Percentiles rank a stretch among this genome's conserved stretches.
phyloP scores from a whole-genome alignment of 2,113 vertebrate genomes.

The Bubalus kerabau region DNA sequence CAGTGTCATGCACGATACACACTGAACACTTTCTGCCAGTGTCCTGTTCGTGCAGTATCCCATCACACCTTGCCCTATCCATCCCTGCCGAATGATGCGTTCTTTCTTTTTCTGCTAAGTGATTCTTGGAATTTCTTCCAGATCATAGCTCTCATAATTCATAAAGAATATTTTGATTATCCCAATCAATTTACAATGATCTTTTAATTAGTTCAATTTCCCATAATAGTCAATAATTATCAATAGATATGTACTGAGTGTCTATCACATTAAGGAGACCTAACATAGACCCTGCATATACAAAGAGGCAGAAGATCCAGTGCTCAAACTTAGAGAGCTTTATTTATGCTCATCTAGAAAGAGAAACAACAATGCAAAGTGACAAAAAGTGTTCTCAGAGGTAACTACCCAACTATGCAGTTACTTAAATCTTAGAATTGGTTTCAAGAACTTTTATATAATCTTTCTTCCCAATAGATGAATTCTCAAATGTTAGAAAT shows the following conservation, averaged over 20 bases:
- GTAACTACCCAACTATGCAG: not conserved
- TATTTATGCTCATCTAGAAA: not conserved
- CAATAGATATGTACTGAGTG: not conserved
- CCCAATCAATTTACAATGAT: not conserved
- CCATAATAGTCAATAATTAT: not conserved
- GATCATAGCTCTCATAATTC: not conserved
- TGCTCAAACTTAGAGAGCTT: not conserved
- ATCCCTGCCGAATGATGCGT: not conserved
- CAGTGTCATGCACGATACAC: fast-evolving
- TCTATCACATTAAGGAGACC: not conserved
- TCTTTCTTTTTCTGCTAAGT: not conserved
- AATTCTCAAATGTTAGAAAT: not conserved
- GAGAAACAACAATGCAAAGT: not conserved
- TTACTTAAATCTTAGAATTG: not conserved
- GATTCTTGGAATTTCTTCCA: not conserved
- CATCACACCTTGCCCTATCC: not conserved
- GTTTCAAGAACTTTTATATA: not conserved
- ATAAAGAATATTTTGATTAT: not conserved
- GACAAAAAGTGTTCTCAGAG: not conserved
- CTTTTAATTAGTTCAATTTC: not conserved
- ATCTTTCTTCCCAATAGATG: not conserved
- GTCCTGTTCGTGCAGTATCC: not conserved
- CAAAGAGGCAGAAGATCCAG: not conserved
- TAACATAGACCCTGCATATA: not conserved
- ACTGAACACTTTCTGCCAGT: not conserved